A percentile compares a stretch with the other conserved stretches of the same genome.
phyloP scores from a whole-genome alignment of 2,797 vertebrate species.

The Premnoplex brunnescens region DNA sequence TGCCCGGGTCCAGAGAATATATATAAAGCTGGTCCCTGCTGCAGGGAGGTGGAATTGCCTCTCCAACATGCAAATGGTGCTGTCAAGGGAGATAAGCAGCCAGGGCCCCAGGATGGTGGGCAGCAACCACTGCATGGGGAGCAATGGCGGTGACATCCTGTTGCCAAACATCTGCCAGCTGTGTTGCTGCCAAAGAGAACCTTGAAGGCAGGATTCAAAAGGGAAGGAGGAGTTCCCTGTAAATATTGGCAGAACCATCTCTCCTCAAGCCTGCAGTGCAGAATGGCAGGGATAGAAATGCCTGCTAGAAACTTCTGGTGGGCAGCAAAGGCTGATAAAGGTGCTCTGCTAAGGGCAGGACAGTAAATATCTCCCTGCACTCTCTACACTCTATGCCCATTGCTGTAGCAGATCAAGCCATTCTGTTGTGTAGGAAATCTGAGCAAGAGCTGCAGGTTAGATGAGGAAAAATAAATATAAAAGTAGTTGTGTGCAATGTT shows the following conservation, averaged over 20 bases:
- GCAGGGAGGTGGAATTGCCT: background rate
- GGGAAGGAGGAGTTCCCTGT: background rate
- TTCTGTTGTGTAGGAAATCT: background rate
- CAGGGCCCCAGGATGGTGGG: background rate
- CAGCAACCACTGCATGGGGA: too few species aligned
- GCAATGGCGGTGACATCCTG: background rate
- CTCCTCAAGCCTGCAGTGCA: background rate
- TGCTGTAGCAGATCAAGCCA: background rate
- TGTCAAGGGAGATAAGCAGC: background rate
- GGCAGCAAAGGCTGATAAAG: background rate
- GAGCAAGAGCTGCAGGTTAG: background rate
- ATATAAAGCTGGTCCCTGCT: background rate
- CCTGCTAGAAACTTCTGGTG: background rate
- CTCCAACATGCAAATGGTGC: background rate
- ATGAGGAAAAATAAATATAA: background rate
- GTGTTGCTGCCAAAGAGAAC: background rate
- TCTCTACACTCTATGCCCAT: background rate
- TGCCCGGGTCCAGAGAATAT: background rate
- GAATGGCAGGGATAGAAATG: background rate
- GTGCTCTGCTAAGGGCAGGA: background rate
- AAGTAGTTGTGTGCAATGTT: background rate
- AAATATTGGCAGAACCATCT: background rate
- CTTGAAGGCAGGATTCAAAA: background rate
- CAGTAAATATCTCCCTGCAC: background rate
- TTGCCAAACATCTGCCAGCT: background rate